phyloP scores from a whole-genome alignment of 2,113 vertebrate genomes.

The Hassar affinis region DNA sequence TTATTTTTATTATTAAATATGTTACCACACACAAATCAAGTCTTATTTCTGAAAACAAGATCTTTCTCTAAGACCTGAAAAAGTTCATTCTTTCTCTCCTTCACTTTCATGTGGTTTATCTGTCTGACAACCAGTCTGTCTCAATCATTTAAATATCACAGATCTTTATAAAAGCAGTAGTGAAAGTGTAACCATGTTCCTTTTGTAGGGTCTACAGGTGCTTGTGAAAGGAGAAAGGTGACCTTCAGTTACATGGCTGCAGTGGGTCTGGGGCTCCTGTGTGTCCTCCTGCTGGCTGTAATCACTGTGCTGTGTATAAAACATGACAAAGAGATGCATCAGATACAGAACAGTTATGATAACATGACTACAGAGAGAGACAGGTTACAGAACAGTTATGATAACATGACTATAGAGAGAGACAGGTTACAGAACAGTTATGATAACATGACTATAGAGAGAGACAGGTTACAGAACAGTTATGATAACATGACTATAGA shows the following conservation, averaged over 20 bases:
- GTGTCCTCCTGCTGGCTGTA: constrained; percentile 11
- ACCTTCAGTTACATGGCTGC: not conserved
- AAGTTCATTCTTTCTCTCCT: not conserved
- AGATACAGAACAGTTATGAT: not conserved
- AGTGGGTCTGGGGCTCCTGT: constrained; percentile 22
- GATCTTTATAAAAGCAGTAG: not conserved
- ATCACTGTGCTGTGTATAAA: not conserved
- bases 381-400: not conserved
- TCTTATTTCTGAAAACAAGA: not conserved
- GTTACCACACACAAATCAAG: not conserved
- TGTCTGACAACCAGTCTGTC: not conserved
- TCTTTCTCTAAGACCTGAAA: not conserved
- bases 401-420: not conserved
- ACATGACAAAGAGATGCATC: not conserved
- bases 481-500: not conserved
- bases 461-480: not conserved
- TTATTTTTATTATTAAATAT: not conserved
- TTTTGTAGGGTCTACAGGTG: constrained; percentile 9
- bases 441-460: not conserved
- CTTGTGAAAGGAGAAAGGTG: not conserved
- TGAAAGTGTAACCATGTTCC: not conserved
- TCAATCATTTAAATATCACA: not conserved
- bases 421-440: not conserved
- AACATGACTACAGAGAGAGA: constrained; percentile 7
- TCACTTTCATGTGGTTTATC: constrained; percentile 2